Evolutionary conservation across 2,113 vertebrate genomes (phyloP), one percentile per base, ranked within the genome.

Genomic region (Patagioenas fasciata): DNA sequence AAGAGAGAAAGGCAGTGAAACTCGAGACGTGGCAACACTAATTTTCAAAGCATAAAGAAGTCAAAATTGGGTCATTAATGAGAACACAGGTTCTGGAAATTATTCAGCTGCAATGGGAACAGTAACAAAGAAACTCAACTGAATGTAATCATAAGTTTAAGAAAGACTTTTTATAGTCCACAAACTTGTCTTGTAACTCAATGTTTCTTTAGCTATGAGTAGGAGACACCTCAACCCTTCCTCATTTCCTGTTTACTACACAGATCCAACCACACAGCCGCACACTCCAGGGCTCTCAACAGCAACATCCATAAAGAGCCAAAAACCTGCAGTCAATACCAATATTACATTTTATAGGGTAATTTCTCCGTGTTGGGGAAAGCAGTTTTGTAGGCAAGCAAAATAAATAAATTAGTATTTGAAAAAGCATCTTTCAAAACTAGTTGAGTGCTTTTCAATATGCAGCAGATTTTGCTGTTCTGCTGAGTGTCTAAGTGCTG

Each of bases 11-110:
- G 58, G 16, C 69, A 53, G 62, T 60, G 48, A 38, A 78, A 53
- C 15, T 0, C 18, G 11, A 56, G 29, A 15, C 18, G 38, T 51
- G 24, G 50, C 50, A 51, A 51, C 24, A 51, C 50, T 51, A 78
- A 67, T 85, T 89, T 84, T 64, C 70, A 81, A 64, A 82, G 58
- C 24, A 5, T 9, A 47, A 74, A 69, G 51, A 60, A 75, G 26
- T 71, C 26, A 86, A 60, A 94, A 79, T 79, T 20, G 58, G 78
- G 44, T 58, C 48, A 11, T 17, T 54, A 93, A 81, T 19, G 42
- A 89, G 85, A 94, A 71, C 5, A 58, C 12, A n/a, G 17, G 61
- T 80, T 91, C 88, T 86, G 80, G 70, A 93, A 95, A 95, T 85
- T 51, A 71, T 64, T 86, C 65, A 88, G 13, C 38, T 56, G 38